Evolutionary conservation across 2,113 vertebrate species (phyloP).

Genomic region (Tragulus kanchil): DNA sequence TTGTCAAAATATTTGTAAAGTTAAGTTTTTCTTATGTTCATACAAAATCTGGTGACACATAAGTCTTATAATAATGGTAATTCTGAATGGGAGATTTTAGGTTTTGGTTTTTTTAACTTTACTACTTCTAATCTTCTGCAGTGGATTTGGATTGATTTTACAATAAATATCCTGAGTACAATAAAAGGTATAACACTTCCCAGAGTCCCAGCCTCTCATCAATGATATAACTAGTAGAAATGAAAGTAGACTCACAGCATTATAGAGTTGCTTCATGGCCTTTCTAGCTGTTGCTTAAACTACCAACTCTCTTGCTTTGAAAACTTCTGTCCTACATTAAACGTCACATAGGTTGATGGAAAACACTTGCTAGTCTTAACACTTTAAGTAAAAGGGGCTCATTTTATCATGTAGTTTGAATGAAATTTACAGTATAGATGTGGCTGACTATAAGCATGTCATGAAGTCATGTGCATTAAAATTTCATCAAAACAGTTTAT

Average conservation of each 20-base stretch:
- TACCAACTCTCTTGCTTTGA: neutral
- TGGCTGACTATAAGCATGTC: neutral
- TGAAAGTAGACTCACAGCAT: neutral
- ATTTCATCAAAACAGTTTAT: neutral
- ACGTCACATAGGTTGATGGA: neutral
- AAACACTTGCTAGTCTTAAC: neutral
- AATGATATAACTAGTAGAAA: neutral
- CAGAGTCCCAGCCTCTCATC: neutral
- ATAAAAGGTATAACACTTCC: neutral
- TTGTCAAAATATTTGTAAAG: slow-evolving; percentile 19
- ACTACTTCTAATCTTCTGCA: neutral
- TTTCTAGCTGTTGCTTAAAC: neutral
- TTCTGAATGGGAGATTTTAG: neutral
- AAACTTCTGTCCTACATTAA: slow-evolving; percentile 2
- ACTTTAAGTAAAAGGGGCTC: neutral
- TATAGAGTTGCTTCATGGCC: neutral
- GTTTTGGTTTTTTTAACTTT: neutral
- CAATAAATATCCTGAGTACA: neutral
- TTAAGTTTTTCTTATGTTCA: slow-evolving; percentile 20
- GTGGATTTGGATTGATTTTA: neutral
- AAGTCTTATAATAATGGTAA: neutral
- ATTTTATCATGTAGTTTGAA: neutral
- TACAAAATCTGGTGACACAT: neutral
- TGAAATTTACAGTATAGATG: neutral
- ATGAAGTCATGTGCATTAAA: neutral